phyloP scores from a whole-genome alignment of 2,888 invertebrate species.

The Heteromurus nitidus region DNA sequence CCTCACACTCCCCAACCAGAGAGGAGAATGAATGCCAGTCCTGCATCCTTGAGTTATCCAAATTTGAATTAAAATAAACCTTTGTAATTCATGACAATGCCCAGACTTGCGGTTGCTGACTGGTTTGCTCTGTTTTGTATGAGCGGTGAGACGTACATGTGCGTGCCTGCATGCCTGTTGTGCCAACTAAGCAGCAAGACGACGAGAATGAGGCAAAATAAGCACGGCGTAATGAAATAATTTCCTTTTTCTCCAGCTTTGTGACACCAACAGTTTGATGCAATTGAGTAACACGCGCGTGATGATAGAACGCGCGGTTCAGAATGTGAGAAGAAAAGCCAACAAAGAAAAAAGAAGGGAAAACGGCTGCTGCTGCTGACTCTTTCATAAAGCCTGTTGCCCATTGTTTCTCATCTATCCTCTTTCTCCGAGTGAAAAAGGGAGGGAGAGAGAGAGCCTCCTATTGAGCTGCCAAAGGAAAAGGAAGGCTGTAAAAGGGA shows the following conservation, averaged over 20 bases:
- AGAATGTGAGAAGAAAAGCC: no score
- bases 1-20: neutral
- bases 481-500: no score
- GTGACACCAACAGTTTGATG: slow-evolving; percentile 24
- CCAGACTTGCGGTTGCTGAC: neutral
- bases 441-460: neutral
- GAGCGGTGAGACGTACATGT: no score
- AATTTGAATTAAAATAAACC: slow-evolving; percentile 17
- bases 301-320: neutral
- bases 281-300: neutral
- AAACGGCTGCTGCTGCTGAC: slow-evolving; percentile 5
- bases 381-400: neutral
- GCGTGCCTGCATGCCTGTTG: neutral
- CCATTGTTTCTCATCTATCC: neutral
- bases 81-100: slow-evolving; percentile 27
- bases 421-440: neutral
- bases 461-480: neutral
- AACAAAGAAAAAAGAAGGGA: no score
- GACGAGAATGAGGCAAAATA: slow-evolving; percentile 12
- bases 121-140: neutral
- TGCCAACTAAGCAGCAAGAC: neutral
- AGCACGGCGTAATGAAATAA: slow-evolving; percentile 22
- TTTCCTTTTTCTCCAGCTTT: slow-evolving; percentile 9
- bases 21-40: neutral
- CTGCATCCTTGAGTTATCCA: slow-evolving; percentile 6